Evolutionary conservation across 1,140 invertebrate genomes (phyloP).

Genomic region (Brachionus plicatilis): DNA sequence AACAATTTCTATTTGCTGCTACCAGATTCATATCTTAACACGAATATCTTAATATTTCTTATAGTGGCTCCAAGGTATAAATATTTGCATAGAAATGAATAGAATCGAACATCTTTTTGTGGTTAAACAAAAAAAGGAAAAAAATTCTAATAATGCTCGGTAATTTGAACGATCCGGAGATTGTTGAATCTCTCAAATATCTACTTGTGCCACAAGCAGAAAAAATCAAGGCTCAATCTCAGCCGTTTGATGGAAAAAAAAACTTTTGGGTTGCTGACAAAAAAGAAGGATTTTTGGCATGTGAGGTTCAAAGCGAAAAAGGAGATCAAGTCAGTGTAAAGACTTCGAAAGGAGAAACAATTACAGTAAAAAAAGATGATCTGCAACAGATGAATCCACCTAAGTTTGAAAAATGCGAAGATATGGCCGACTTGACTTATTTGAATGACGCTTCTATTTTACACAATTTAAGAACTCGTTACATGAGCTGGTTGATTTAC

Average conservation of each 20-base stretch:
- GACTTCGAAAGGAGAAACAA: conserved; percentile 53
- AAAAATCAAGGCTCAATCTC: conserved; percentile 64
- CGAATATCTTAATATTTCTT: neutral
- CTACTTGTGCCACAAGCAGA: conserved; percentile 24
- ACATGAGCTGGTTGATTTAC: conserved; percentile 94
- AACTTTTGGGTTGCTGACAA: conserved; percentile 96
- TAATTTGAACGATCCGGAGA: conserved; percentile 39
- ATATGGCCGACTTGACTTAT: conserved; percentile 99
- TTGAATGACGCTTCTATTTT: conserved; percentile 98
- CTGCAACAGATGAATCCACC: conserved; percentile 97
- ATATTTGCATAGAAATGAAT: neutral
- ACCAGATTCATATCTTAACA: neutral
- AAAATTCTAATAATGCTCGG: neutral
- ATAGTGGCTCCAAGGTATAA: neutral
- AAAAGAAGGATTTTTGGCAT: conserved; percentile 90
- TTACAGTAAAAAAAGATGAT: conserved; percentile 90
- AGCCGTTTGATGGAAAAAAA: conserved; percentile 98
- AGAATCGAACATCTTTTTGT: neutral
- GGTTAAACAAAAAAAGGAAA: neutral
- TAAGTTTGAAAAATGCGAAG: conserved; percentile 98
- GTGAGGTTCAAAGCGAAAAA: conserved; percentile 95
- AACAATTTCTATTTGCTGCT: neutral
- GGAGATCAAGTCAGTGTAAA: conserved; percentile 89
- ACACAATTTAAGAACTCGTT: conserved; percentile 96
- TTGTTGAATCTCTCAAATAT: conserved; percentile 39